Conservation (phyloP, 2,888 invertebrate genomes). For the Buathra laborator region DNA sequence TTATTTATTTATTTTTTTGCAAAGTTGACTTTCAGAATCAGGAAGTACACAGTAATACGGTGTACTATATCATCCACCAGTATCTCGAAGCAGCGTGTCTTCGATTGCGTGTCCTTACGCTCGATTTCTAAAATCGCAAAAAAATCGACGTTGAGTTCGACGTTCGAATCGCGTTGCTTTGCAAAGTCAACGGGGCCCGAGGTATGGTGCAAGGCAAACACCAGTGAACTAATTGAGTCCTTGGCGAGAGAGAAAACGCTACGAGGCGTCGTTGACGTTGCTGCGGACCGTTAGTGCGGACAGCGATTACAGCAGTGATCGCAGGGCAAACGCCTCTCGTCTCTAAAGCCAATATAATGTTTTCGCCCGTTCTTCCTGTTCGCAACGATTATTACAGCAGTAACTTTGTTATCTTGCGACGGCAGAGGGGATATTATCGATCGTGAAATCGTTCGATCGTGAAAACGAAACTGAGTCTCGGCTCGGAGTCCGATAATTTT, state of each 20-base stretch:
- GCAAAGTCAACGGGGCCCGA: conserved; percentile 32
- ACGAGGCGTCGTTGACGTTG: conserved; percentile 46
- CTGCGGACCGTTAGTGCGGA: background rate
- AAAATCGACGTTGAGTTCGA: conserved; percentile 72
- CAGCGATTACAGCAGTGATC: conserved; percentile 12
- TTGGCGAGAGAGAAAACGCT: conserved; percentile 75
- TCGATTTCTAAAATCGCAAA: conserved; percentile 83
- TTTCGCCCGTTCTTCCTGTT: conserved; percentile 27
- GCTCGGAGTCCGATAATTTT: conserved; percentile 3
- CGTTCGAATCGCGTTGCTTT: conserved; percentile 75
- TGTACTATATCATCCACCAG: conserved; percentile 7
- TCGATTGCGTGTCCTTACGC: conserved; percentile 78
- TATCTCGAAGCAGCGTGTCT: conserved; percentile 21
- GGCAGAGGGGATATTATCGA: background rate
- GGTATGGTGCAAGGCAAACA: conserved; percentile 70
- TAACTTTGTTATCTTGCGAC: conserved; percentile 11
- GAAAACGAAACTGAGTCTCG: conserved; percentile 44
- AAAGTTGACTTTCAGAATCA: conserved; percentile 23
- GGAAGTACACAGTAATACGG: conserved; percentile 35
- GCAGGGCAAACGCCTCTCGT: conserved; percentile 72
- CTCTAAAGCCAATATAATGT: background rate
- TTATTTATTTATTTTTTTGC: background rate
- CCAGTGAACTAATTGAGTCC: conserved; percentile 74
- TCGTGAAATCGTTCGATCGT: conserved; percentile 55
- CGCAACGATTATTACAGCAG: conserved; percentile 5